A percentile compares a stretch with the other conserved stretches of the same genome.
Evolutionary conservation across 2,113 vertebrate species (phyloP).

Genomic region (Euleptes europaea): DNA sequence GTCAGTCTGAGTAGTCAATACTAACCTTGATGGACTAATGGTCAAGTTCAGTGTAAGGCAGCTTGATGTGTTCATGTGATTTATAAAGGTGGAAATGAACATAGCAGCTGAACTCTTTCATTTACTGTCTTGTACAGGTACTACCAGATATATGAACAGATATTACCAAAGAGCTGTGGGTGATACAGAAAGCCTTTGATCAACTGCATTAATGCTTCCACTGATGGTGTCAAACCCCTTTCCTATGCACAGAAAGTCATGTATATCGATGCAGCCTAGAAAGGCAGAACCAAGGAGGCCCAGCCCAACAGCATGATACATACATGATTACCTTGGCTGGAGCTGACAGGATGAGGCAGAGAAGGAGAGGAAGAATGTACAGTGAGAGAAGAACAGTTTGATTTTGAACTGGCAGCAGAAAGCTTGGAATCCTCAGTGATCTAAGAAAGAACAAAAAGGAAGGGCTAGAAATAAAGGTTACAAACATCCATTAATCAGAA

Average conservation of each 20-base stretch:
- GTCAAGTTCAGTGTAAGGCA: background rate
- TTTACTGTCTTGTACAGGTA: too few relatives aligned
- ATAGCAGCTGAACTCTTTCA: background rate
- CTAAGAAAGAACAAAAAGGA: conserved; percentile 81
- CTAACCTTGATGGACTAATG: too few relatives aligned
- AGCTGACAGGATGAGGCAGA: conserved; percentile 86
- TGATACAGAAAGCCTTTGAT: background rate
- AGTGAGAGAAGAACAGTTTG: conserved; percentile 76
- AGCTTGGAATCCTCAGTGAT: conserved; percentile 88
- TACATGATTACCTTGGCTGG: conserved; percentile 97
- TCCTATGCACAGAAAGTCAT: conserved; percentile 46
- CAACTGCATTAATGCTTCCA: conserved; percentile 14
- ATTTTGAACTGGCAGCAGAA: conserved; percentile 76
- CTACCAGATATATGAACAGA: background rate
- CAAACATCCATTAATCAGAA: background rate
- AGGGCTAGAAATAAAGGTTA: conserved; percentile 56
- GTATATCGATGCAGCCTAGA: conserved; percentile 70
- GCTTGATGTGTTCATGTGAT: background rate
- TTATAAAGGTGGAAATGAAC: background rate
- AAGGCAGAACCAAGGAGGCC: conserved; percentile 71
- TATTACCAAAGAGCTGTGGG: background rate
- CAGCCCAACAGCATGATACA: conserved; percentile 80
- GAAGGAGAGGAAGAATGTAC: conserved; percentile 79
- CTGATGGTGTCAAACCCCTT: conserved; percentile 7
- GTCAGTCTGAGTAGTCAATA: too few relatives aligned